These are phyloP conservation scores for Notodonta ziczac DNA, from an alignment of 2,888 invertebrate species.

Conservation along the genomic window DNA sequence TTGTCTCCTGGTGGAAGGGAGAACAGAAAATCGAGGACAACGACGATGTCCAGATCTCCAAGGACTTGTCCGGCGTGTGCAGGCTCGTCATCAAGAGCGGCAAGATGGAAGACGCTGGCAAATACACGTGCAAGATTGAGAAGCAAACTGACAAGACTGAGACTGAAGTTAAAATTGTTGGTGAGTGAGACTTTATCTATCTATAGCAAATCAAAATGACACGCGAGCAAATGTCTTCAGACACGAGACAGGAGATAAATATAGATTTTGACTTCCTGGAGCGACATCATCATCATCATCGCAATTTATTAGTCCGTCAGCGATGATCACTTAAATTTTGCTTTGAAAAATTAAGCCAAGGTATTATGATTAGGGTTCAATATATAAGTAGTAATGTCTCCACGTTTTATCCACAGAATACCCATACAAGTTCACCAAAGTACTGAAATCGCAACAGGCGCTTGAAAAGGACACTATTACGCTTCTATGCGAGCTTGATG, in stretches of 20 bases:
- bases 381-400: no score
- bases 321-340: no score
- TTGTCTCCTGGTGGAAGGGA: slow-evolving; percentile 96
- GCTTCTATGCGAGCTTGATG: slow-evolving; percentile 97
- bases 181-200: slow-evolving; percentile 66
- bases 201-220: no score
- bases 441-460: slow-evolving; percentile 96
- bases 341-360: no score
- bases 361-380: no score
- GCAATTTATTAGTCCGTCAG: no score
- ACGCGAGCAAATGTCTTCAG: no score
- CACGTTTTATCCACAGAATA: slow-evolving; percentile 87
- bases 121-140: slow-evolving; percentile 95
- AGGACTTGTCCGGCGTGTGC: slow-evolving; percentile 96
- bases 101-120: slow-evolving; percentile 93
- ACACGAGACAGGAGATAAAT: no score
- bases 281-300: no score
- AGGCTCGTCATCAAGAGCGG: slow-evolving; percentile 93
- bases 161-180: slow-evolving; percentile 90
- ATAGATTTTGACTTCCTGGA: no score
- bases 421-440: slow-evolving; percentile 97
- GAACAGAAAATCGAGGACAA: slow-evolving; percentile 92
- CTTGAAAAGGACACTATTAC: slow-evolving; percentile 97
- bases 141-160: slow-evolving; percentile 95
- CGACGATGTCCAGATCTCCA: slow-evolving; percentile 94